A percentile compares a stretch with the other conserved stretches of the same genome.
These are phyloP conservation scores for Brachyopa scutellaris DNA, from an alignment of 2,888 invertebrate genomes.

Conservation along the genomic window DNA sequence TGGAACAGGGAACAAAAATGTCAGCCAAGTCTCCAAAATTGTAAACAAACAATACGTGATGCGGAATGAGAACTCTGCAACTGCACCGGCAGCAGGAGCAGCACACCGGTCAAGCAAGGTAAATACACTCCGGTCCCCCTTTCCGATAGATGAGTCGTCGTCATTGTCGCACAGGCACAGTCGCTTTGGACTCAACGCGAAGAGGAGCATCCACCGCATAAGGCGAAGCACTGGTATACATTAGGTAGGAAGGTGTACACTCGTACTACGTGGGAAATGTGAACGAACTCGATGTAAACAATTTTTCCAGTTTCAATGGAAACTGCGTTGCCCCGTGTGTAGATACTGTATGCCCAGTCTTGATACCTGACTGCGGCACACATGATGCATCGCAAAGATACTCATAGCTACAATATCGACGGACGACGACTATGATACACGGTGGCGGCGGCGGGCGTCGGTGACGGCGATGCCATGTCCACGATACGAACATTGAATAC, in stretches of 20 bases:
- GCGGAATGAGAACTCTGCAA: constrained; percentile 31
- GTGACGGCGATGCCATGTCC: constrained; percentile 33
- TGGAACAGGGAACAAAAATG: constrained; percentile 4
- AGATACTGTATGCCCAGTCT: constrained; percentile 11
- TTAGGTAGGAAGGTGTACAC: constrained; percentile 13
- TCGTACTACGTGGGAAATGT: constrained; percentile 64
- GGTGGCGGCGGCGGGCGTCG: neutral
- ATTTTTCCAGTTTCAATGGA: constrained; percentile 65
- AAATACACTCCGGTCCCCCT: constrained; percentile 2
- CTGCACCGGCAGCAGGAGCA: no score
- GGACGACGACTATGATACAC: constrained; percentile 21
- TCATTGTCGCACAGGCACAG: constrained; percentile 3
- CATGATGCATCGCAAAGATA: constrained; percentile 61
- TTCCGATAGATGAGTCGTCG: neutral
- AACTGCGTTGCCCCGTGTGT: constrained; percentile 35
- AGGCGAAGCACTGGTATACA: constrained; percentile 28
- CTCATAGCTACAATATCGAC: constrained; percentile 13
- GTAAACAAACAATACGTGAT: constrained; percentile 59
- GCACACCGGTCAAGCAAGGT: constrained; percentile 33
- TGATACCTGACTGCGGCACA: constrained; percentile 52
- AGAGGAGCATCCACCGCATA: constrained; percentile 28
- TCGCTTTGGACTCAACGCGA: neutral
- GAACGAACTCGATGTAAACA: constrained; percentile 71
- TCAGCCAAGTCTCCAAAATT: constrained; percentile 34
- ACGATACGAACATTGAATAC: constrained; percentile 52